phyloP scores from a whole-genome alignment of 2,113 vertebrate genomes.

The Tapirus terrestris region DNA sequence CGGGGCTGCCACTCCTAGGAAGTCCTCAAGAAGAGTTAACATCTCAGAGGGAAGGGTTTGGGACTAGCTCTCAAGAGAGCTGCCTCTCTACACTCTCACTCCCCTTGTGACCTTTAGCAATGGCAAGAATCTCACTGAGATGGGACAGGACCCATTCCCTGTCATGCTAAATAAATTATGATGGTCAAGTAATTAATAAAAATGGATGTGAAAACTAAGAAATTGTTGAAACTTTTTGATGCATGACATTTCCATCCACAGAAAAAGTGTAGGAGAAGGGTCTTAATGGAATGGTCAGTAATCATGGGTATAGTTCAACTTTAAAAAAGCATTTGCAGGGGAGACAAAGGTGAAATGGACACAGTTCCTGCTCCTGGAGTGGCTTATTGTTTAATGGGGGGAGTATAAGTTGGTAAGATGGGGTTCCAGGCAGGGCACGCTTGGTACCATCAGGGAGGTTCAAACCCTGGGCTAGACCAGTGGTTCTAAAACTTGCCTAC shows the following conservation, averaged over 20 bases:
- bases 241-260: neutral
- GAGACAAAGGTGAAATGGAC: too few species aligned
- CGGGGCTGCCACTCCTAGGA: neutral
- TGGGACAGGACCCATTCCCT: neutral
- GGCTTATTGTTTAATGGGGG: too few species aligned
- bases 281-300: neutral
- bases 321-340: neutral
- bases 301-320: neutral
- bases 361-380: too few species aligned
- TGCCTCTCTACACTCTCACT: neutral
- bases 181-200: neutral
- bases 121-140: neutral
- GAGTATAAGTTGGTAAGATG: neutral
- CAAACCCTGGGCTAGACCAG: too few species aligned
- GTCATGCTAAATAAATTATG: neutral
- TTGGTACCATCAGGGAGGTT: neutral
- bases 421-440: neutral
- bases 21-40: neutral
- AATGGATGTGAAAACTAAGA: neutral
- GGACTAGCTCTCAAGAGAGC: neutral
- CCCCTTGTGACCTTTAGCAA: neutral
- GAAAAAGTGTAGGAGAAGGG: neutral
- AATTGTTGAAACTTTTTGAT: neutral
- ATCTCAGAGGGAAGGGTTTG: neutral
- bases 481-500: neutral